Percentiles rank a stretch among this genome's conserved stretches.
These are phyloP conservation scores for Petromus typicus DNA, from an alignment of 2,113 vertebrate genomes.

Conservation along the genomic window DNA sequence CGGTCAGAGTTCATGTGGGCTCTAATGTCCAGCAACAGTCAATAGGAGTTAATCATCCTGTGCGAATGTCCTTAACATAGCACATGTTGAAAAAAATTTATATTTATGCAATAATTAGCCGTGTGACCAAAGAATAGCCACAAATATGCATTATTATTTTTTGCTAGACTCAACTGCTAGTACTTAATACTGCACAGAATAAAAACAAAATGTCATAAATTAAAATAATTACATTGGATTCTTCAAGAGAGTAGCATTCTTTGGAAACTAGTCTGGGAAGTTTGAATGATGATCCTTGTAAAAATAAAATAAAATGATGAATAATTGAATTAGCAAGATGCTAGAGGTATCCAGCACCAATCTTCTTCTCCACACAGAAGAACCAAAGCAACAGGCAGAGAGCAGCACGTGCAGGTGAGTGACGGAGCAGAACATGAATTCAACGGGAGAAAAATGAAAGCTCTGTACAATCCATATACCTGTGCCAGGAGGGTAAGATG, in stretches of 20 bases:
- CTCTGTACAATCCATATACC: background rate
- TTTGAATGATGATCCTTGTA: background rate
- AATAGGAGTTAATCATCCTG: background rate
- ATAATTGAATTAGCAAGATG: background rate
- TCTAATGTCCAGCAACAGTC: background rate
- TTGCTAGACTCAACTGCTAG: background rate
- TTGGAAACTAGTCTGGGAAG: background rate
- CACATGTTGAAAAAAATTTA: background rate
- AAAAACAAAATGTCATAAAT: conserved; percentile 10
- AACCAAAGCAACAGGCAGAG: background rate
- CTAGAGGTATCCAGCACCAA: background rate
- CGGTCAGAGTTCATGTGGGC: background rate
- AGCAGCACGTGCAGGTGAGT: background rate
- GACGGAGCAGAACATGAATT: too few species aligned
- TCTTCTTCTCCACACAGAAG: background rate
- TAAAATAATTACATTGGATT: conserved; percentile 1
- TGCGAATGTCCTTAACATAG: background rate
- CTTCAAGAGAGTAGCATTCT: background rate
- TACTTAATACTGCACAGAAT: background rate
- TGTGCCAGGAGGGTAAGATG: background rate
- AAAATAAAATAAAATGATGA: background rate
- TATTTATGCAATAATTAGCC: background rate
- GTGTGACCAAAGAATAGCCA: background rate
- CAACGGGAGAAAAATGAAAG: background rate
- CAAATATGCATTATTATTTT: background rate